Evolutionary conservation across 2,888 invertebrate genomes (phyloP), one percentile per base, ranked within the genome.

Genomic region (Acanthopleura granulata): DNA sequence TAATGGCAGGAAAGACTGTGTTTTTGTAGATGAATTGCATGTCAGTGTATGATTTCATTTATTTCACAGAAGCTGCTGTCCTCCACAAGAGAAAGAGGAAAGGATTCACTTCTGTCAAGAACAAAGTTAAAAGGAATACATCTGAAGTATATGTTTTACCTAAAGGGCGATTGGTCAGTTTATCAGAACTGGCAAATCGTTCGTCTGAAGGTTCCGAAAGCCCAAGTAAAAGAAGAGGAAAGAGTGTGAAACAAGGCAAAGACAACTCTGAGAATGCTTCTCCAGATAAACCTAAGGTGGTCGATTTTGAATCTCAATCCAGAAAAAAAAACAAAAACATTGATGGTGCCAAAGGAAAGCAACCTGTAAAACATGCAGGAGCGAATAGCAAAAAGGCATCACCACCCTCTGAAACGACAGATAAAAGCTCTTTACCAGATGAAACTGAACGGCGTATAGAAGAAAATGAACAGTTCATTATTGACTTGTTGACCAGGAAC

Each of bases 401-500:
- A 25, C 18, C 6, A 75, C 62, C 78, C n/a, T n/a, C n/a, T 49
- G 74, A 76, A 14, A 79, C 81, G 69, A 83, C 84, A 72, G 75
- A 81, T 51, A 83, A 82, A 75, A 82, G 84, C 57, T 77, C 81
- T 18, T 79, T 84, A 70, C 82, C 84, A 27, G 79, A 81, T 25
- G 82, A 81, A 40, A 81, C 78, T 12, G 83, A 85, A 25, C 79
- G 78, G 51, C 74, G 79, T 62, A 83, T 85, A 72, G 84, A 83
- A 74, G 84, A 84, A 72, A 85, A 85, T 79, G 85, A 86, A 78
- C 84, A 84, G 72, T 84, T 85, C 74, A 85, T 85, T 29, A 81
- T 82, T 51, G 86, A 86, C 18, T 74, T 84, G 50, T 74, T 86
- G 51, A 82, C 81, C 71, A 81, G 82, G 72, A 82, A 79, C 49